phyloP scores from a whole-genome alignment of 1,140 invertebrate genomes.

The Anoplolepis gracilipes region DNA sequence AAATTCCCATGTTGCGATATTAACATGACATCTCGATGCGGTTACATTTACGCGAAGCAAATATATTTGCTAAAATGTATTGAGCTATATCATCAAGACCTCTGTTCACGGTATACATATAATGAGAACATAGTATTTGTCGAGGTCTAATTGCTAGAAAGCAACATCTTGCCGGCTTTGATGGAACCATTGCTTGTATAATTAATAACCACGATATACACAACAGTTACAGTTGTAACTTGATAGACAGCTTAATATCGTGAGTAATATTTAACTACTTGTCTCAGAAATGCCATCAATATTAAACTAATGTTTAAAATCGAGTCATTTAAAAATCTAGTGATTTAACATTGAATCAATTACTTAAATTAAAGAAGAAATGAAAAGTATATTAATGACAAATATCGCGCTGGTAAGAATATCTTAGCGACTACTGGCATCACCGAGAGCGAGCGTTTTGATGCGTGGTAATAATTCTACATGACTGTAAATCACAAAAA shows the following conservation, averaged over 20 bases:
- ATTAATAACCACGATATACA: constrained; percentile 46
- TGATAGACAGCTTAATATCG: neutral
- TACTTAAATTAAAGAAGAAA: neutral
- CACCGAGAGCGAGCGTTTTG: constrained; percentile 26
- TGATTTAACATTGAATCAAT: neutral
- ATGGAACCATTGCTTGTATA: constrained; percentile 3
- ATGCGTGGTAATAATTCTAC: constrained; percentile 34
- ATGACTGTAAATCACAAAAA: constrained; percentile 60
- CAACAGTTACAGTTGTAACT: neutral
- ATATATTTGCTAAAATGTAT: constrained; percentile 22
- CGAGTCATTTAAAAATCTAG: too few relatives aligned
- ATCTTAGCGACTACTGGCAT: neutral
- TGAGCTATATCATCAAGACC: constrained; percentile 10
- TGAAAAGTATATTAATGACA: neutral
- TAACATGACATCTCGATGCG: constrained; percentile 38
- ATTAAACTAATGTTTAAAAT: neutral
- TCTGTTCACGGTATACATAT: neutral
- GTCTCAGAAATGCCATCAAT: neutral
- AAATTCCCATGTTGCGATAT: constrained; percentile 36
- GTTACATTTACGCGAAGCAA: constrained; percentile 1
- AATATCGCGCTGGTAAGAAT: neutral
- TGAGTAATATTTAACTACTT: neutral
- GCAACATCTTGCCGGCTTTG: constrained; percentile 30
- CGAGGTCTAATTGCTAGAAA: constrained; percentile 37
- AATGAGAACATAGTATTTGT: constrained; percentile 17